phyloP scores from a whole-genome alignment of 2,888 invertebrate genomes.

The Cabera pusaria region DNA sequence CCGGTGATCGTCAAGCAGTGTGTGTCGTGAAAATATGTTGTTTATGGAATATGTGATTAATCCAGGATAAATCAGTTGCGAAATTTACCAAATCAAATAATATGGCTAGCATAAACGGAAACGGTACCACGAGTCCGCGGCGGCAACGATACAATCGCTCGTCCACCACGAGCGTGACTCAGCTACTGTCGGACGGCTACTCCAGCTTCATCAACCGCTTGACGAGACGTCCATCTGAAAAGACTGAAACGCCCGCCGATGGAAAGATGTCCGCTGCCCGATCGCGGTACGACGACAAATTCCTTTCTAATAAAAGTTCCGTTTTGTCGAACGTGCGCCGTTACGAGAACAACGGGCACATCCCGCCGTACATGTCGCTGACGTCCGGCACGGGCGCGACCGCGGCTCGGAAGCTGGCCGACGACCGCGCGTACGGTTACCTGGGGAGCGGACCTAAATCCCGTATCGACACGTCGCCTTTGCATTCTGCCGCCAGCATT shows the following conservation, averaged over 20 bases:
- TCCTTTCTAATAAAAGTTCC: conserved; percentile 60
- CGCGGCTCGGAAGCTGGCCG: conserved; percentile 59
- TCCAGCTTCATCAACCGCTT: conserved; percentile 92
- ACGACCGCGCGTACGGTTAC: conserved; percentile 71
- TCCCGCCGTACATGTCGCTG: conserved; percentile 67
- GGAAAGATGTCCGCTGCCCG: conserved; percentile 58
- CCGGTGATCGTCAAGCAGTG: conserved; percentile 25
- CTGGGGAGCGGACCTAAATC: conserved; percentile 61
- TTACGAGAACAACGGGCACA: conserved; percentile 70
- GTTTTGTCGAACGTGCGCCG: conserved; percentile 65
- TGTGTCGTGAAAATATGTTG: conserved; percentile 60
- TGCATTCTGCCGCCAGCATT: conserved; percentile 63
- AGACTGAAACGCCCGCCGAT: conserved; percentile 74
- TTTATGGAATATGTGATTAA: conserved; percentile 60
- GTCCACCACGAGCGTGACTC: conserved; percentile 92
- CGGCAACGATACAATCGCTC: conserved; percentile 89
- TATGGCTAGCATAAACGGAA: conserved; percentile 68
- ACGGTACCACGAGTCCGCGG: conserved; percentile 76
- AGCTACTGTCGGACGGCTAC: conserved; percentile 93
- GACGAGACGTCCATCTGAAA: conserved; percentile 90
- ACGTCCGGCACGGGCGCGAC: conserved; percentile 49
- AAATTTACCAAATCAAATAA: conserved; percentile 33
- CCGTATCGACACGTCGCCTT: conserved; percentile 68
- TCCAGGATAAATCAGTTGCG: conserved; percentile 55
- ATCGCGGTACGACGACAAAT: conserved; percentile 70